Evolutionary conservation across 2,113 vertebrate species (phyloP).

Genomic region (Odontophorus gujanensis): DNA sequence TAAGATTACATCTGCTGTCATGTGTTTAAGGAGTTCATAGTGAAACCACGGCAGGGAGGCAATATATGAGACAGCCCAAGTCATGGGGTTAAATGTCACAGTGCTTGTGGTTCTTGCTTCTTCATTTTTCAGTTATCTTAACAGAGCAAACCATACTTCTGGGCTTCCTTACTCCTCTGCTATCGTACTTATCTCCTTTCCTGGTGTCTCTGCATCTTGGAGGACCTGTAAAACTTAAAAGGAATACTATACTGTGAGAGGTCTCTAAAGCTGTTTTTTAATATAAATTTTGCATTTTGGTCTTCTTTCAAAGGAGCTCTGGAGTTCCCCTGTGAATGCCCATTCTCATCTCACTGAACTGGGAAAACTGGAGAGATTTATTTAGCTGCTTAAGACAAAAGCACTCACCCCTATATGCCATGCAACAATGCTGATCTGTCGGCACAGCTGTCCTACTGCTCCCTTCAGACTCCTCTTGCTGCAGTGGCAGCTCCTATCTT

Average conservation of each 20-base stretch:
- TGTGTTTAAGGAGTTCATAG: neutral
- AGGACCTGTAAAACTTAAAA: neutral
- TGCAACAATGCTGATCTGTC: neutral
- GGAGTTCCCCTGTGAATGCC: neutral
- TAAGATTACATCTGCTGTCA: neutral
- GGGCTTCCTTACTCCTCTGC: neutral
- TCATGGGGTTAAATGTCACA: neutral
- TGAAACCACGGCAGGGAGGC: neutral
- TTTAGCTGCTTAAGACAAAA: neutral
- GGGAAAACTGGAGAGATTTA: neutral
- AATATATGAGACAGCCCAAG: neutral
- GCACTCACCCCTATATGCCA: rapidly evolving
- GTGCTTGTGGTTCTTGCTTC: neutral
- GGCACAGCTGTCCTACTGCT: neutral
- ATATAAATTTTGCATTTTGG: neutral
- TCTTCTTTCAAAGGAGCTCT: neutral
- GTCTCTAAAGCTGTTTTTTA: neutral
- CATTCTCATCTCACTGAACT: neutral
- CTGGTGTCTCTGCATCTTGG: neutral
- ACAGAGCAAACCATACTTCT: neutral
- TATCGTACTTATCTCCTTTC: neutral
- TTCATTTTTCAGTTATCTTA: neutral
- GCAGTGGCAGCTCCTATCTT: neutral
- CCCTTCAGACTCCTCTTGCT: too few species aligned
- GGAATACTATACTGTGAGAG: neutral